Conservation (phyloP, 2,113 vertebrate species). For the Todiramphus chloris region DNA sequence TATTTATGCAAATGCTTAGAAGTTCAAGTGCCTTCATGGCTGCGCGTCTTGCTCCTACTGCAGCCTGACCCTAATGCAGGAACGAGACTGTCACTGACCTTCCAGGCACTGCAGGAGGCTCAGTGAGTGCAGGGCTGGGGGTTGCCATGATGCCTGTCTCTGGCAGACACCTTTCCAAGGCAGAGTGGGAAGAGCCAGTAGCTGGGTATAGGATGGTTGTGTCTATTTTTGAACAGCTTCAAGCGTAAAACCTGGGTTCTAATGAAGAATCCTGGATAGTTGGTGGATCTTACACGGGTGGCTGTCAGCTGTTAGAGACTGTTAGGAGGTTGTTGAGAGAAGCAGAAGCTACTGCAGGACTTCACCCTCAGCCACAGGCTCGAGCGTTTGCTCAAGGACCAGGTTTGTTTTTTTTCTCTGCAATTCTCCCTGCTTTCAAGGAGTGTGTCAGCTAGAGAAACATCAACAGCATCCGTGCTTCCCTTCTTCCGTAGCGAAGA, state of each 20-base stretch:
- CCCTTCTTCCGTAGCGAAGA: background rate
- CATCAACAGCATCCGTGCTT: background rate
- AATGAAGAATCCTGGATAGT: background rate
- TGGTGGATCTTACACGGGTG: background rate
- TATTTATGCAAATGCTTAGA: background rate
- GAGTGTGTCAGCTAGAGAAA: background rate
- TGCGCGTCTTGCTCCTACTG: background rate
- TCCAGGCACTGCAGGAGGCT: background rate
- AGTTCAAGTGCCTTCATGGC: background rate
- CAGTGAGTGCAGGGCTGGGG: background rate
- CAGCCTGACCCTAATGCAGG: background rate
- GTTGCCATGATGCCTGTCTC: fast-evolving
- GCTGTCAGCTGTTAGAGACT: background rate
- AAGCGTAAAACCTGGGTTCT: background rate
- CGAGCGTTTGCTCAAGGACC: background rate
- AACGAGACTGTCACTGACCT: background rate
- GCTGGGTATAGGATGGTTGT: background rate
- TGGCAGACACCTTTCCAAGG: background rate
- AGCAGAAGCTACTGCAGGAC: background rate
- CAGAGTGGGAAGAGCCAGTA: background rate
- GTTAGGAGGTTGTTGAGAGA: background rate
- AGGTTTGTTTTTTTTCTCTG: background rate
- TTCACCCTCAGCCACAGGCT: background rate
- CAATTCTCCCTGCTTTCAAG: background rate
- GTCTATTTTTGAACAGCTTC: background rate